Evolutionary conservation across 2,888 invertebrate species (phyloP), one percentile per base, ranked within the genome.

Genomic region (Sacculina carcini): DNA sequence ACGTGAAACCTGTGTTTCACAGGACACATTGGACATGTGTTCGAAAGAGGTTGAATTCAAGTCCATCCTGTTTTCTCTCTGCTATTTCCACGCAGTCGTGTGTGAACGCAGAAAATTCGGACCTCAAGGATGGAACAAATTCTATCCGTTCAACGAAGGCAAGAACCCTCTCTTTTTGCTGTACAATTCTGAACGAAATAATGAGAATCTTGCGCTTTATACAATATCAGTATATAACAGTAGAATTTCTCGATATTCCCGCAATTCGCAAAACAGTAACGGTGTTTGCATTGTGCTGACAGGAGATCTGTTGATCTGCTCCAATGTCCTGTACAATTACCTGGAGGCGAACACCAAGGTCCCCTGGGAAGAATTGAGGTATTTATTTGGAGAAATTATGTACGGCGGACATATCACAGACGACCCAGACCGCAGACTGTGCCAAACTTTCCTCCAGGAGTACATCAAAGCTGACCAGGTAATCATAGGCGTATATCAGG

Each of bases 371-470:
- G 92, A 92, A 66, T 69, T 94, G 55, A 71, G 92, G 48, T 94
- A 92, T 66, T 71, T 94, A 1, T 92, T 94, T 62, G 94, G 94
- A 0, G 92, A 94, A 69, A 94, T 94, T 58, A 92, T 94, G 92
- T 94, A 94, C 61, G 92, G 92, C 2, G 92, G 92, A 1, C 92
- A 94, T 59, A 92, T 94, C 54, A 94, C 92, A 0, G 92, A 94
- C 60, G 92, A 94, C 61, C 92, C 92, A 90, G 92, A 94, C 66
- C 71, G 92, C 52, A 71, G 79, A 56, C 71, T 87, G 0, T 87
- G 87, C 62, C 82, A 82, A 47, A 79, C 81, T 1, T 86, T 86
- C 62, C 72, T 94, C 53, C 89, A 90, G 64, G 92, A 92, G 63
- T 70, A 87, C 57, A 79, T 94, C 77, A 85, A 87, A 62, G 78